These are phyloP conservation scores for Tiliqua scincoides DNA, from an alignment of 2,113 vertebrate genomes.

Conservation along the genomic window DNA sequence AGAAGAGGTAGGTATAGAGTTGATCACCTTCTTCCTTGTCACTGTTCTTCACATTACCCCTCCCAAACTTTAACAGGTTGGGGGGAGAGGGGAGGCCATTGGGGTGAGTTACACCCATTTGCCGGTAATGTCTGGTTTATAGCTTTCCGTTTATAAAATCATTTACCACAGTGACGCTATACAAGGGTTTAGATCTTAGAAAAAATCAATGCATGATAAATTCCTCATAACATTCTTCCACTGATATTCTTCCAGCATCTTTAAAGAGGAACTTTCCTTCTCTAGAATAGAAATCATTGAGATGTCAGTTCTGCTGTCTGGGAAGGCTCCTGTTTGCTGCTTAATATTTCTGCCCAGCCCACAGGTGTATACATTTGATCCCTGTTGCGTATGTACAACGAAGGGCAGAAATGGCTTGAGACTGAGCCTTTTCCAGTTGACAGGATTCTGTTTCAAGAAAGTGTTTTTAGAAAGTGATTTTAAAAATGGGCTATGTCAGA, in stretches of 20 bases:
- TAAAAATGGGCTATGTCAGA: too few relatives aligned
- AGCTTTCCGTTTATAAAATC: background rate
- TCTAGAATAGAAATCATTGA: background rate
- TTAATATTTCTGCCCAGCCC: too few relatives aligned
- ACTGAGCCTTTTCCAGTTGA: background rate
- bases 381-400: too few relatives aligned
- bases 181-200: background rate
- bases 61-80: background rate
- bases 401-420: too few relatives aligned
- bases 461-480: background rate
- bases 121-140: background rate
- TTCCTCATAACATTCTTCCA: background rate
- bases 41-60: background rate
- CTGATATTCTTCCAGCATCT: background rate
- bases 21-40: background rate
- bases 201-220: background rate
- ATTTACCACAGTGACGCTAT: background rate
- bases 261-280: background rate
- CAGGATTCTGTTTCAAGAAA: background rate
- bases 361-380: too few relatives aligned
- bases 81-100: background rate
- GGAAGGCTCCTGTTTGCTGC: background rate
- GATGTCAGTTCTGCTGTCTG: background rate
- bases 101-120: background rate
- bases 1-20: background rate